Evolutionary conservation across 2,888 invertebrate species (phyloP), one percentile per base, ranked within the genome.

Genomic region (Pachymerium ferrugineum): DNA sequence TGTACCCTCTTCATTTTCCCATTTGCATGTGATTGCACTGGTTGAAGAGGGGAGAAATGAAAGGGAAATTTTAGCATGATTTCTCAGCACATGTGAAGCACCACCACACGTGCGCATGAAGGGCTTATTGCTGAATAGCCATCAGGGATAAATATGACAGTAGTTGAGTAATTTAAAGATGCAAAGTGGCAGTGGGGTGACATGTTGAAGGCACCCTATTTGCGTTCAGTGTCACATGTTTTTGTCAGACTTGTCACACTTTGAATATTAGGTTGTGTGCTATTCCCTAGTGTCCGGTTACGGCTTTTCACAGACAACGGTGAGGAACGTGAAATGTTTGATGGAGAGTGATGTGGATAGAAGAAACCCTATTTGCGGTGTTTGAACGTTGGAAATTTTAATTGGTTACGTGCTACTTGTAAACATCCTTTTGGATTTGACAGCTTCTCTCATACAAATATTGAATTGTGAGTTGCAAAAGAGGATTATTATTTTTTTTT

Each of bases 41-140:
- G 62, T 62, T 62, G 62, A 62, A 62, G 62, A n/a, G 47, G 62
- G 62, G n/a, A n/a, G n/a, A n/a, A n/a, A n/a, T n/a, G n/a, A n/a
- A n/a, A n/a, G n/a, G n/a, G n/a, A n/a, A n/a, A 62, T 62, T 62
- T 62, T 25, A 62, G 62, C 62, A 62, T 62, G 62, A 62, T 62
- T 62, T 62, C 62, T 62, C 14, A 62, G 62, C 62, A 62, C 25
- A 62, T 62, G 62, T 62, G 62, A 62, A 62, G 62, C 14, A 62
- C 25, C 62, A 28, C 62, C 62, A 62, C 62, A 62, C 28, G 62
- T 62, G 62, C 62, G 28, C 28, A 28, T 62, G 25, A 62, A 62
- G 62, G 14, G 62, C 62, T 62, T 62, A 62, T 62, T 62, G 62
- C 62, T 28, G 62, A 62, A 62, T 62, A 28, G 62, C 62, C 62